Base-by-base conservation (phyloP, 2,113 vertebrate genomes). In the Mirza zaza region DNA sequence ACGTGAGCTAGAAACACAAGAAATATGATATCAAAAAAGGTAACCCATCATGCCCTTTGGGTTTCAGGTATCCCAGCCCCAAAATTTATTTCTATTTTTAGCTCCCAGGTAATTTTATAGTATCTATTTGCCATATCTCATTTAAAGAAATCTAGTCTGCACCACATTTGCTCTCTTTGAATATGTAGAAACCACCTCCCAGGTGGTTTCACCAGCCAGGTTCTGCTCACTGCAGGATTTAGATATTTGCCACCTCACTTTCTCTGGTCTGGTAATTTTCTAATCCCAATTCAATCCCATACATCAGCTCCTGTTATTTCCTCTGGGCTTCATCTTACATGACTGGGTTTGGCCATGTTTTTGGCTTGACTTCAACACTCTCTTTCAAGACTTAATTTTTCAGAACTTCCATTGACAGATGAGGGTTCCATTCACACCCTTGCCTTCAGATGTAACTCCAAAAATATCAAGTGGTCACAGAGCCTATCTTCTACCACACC, bases 81-180 rank as follows among this genome's bases (percentile, higher is more conserved):
- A 89, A 88, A 88, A 5, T 76, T 77, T 81, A 82, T 67, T 93
- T 87, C 20, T 45, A 25, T 73, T 89, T 87, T 89, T 48, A 67
- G 21, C 36, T 59, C 12, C 23, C 52, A 48, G 27, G 29, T 71
- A 81, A 89, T 29, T 59, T n/a, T 77, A 18, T 32, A 45, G 1
- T 59, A 81, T 61, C 1, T 73, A 3, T 90, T 50, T 77, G 70
- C 63, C 6, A 91, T 48, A 65, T 39, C 8, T 29, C 9, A 61
- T 61, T 89, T 85, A 42, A 94, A 71, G 27, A 86, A 21, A 76
- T 63, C 57, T 20, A 81, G 39, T 15, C 36, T 77, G 23, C 9
- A 23, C 17, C 52, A 45, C 23, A 42, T 67, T 76, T 89, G 29
- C 13, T 87, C 12, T 76, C 42, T 45, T 17, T 86, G 27, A 39